Percentiles rank a stretch among this genome's conserved stretches.
phyloP scores from a whole-genome alignment of 2,888 invertebrate species.

The Papilio elwesi region DNA sequence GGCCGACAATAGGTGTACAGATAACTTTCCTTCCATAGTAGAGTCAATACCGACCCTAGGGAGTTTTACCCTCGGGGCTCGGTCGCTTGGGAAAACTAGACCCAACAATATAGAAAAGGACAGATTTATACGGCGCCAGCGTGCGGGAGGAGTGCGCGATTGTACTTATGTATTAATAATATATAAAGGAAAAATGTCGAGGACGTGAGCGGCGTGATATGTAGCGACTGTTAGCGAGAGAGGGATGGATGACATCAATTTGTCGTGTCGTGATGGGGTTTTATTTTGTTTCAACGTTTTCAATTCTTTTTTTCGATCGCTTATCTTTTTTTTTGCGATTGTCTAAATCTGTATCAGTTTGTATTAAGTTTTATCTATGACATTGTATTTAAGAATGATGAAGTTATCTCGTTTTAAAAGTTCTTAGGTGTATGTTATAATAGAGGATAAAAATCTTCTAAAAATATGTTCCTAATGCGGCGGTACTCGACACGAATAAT shows the following conservation, averaged over 20 bases:
- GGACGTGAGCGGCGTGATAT: conserved; percentile 82
- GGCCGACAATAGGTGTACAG: conserved; percentile 83
- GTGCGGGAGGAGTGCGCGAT: conserved; percentile 69
- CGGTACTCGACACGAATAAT: too few relatives aligned
- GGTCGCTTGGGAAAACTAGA: conserved; percentile 84
- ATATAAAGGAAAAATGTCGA: conserved; percentile 84
- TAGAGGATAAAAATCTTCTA: too few relatives aligned
- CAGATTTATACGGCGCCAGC: conserved; percentile 59
- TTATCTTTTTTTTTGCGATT: conserved; percentile 42
- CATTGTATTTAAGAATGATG: not conserved
- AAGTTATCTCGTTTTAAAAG: not conserved
- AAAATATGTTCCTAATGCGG: too few relatives aligned
- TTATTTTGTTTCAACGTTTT: conserved; percentile 80
- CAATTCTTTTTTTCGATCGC: conserved; percentile 59
- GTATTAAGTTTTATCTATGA: conserved; percentile 5
- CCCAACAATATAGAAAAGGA: conserved; percentile 84
- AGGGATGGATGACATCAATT: conserved; percentile 84
- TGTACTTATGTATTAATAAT: conserved; percentile 84
- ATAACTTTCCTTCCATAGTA: conserved; percentile 83
- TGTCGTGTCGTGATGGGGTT: conserved; percentile 84
- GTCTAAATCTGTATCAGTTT: conserved; percentile 6
- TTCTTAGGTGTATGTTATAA: too few relatives aligned
- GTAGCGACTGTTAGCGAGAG: conserved; percentile 82
- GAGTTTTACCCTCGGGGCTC: conserved; percentile 83
- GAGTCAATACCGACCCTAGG: conserved; percentile 84